Evolutionary conservation across 2,888 invertebrate species (phyloP).

Genomic region (Scrobipalpa costella): DNA sequence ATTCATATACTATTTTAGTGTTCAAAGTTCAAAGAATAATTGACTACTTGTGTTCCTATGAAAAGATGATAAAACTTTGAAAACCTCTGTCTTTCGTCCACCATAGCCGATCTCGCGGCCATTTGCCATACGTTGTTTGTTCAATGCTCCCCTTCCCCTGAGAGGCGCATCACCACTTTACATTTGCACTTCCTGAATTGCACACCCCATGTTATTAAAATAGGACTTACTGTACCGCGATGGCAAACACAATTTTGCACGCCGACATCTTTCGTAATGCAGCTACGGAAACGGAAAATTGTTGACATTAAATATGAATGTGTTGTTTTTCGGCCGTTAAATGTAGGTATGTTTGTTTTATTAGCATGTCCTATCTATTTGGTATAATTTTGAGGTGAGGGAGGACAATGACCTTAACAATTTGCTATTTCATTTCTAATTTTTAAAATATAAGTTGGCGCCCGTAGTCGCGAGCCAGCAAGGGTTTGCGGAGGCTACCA

Average conservation of each 20-base stretch:
- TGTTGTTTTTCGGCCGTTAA: not conserved
- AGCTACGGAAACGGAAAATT: constrained; percentile 13
- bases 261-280: constrained; percentile 3
- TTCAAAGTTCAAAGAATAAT: too few relatives aligned
- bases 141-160: constrained; percentile 65
- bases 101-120: constrained; percentile 57
- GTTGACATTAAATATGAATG: constrained; percentile 13
- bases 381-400: not conserved
- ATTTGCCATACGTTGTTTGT: constrained; percentile 77
- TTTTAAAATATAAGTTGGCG: too few relatives aligned
- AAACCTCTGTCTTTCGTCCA: constrained; percentile 36
- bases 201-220: not conserved
- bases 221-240: not conserved
- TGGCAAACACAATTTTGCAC: constrained; percentile 17
- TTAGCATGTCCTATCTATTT: not conserved
- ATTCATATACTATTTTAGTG: too few relatives aligned
- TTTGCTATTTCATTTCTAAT: too few relatives aligned
- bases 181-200: constrained; percentile 35
- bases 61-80: too few relatives aligned
- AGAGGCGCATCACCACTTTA: constrained; percentile 52
- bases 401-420: too few relatives aligned
- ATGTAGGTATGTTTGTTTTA: not conserved
- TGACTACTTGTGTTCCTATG: too few relatives aligned
- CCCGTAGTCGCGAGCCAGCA: too few relatives aligned
- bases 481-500: too few relatives aligned